Base-by-base conservation (phyloP, 2,888 invertebrate genomes). In the Sinodicranocentrus sp. region DNA sequence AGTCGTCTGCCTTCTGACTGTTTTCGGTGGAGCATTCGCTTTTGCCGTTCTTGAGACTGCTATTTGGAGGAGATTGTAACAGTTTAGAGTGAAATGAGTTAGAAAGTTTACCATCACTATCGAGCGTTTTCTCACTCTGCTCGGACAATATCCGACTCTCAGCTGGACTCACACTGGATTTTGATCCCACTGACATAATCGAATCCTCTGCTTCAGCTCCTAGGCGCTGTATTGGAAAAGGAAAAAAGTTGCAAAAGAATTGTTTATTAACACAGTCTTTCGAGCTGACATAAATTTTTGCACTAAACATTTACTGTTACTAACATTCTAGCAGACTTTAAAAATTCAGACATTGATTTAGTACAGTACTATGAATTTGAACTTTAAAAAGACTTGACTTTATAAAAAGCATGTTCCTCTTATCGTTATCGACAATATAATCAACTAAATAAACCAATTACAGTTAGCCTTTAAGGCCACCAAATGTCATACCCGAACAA, bases 401-500 rank as follows among this genome's bases (percentile, higher is more conserved):
- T n/a, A n/a, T n/a, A n/a, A n/a, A n/a, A n/a, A n/a, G n/a, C n/a
- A n/a, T n/a, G n/a, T n/a, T n/a, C n/a, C n/a, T n/a, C n/a, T n/a
- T n/a, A n/a, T n/a, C n/a, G n/a, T n/a, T n/a, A n/a, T n/a, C n/a
- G n/a, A n/a, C n/a, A n/a, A n/a, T n/a, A n/a, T n/a, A n/a, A n/a
- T n/a, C n/a, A n/a, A n/a, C n/a, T n/a, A n/a, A n/a, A n/a, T n/a
- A n/a, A n/a, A n/a, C 8, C 48, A 48, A 48, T 48, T 6, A 33
- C 33, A 33, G 10, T 33, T 3, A 33, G 33, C 33, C 33, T 6
- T 33, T 33, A 33, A 33, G 33, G 33, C 33, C 10, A 10, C 33
- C 5, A 6, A 3, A 33, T 33, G 33, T 73, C 85, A 89, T 91
- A 96, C 96, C 93, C 95, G 95, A 79, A 98, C 90, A 5, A 98